Evolutionary conservation across 1,140 invertebrate species (phyloP), one percentile per base, ranked within the genome.

Genomic region (Babylonia areolata): DNA sequence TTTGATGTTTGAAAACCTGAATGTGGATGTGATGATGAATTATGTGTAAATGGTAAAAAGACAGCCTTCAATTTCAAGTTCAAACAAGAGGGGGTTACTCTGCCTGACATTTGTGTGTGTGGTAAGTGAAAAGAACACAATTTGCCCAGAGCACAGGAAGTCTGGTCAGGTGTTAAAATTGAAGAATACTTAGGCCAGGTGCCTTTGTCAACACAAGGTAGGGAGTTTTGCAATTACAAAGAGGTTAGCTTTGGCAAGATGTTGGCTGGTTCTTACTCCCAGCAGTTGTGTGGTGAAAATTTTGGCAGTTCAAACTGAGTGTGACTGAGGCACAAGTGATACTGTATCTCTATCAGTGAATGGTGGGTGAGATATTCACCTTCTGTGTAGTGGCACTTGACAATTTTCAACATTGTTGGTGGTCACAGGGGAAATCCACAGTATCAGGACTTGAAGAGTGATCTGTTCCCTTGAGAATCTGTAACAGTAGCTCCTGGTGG

Each of bases 1-100:
- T n/a, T n/a, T n/a, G n/a, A n/a, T n/a, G n/a, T n/a, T n/a, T n/a
- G n/a, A n/a, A n/a, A n/a, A n/a, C n/a, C n/a, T n/a, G n/a, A n/a
- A n/a, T n/a, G n/a, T n/a, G n/a, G n/a, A n/a, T n/a, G n/a, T n/a
- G n/a, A n/a, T n/a, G n/a, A n/a, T n/a, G n/a, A n/a, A n/a, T n/a
- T n/a, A n/a, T n/a, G n/a, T n/a, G n/a, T n/a, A n/a, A n/a, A n/a
- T 64, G 58, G 58, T 64, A 64, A 64, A 64, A 64, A 64, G 58
- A 64, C 58, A 64, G 58, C n/a, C n/a, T n/a, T n/a, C n/a, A n/a
- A n/a, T n/a, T n/a, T n/a, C n/a, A n/a, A n/a, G n/a, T n/a, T n/a
- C n/a, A n/a, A n/a, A n/a, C n/a, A 23, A 11, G 58, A 23, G 58
- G 58, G 58, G 28, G 58, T 64, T 64, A 64, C 58, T 64, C n/a